Evolutionary conservation across 2,797 vertebrate genomes (phyloP), one percentile per base, ranked within the genome.

Genomic region (Mormyrops attenuatus): DNA sequence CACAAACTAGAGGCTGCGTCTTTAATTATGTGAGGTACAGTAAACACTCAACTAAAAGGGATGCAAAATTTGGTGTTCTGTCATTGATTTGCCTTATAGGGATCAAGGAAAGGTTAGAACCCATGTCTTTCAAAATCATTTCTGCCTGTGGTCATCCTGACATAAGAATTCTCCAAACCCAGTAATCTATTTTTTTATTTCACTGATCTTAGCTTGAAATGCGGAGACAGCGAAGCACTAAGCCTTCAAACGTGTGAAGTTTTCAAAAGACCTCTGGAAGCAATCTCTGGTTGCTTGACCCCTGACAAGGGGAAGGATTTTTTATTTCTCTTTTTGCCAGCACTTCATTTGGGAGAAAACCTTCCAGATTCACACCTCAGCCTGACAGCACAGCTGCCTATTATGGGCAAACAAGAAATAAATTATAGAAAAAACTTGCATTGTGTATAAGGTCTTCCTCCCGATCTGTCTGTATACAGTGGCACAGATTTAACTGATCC

Each of bases 271-370:
- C 95, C 95, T 95, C 95, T 93, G 95, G 95, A 95, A 95, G 95
- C 96, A 95, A 96, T 96, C 95, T 95, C 95, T 93, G 95, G 93
- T 95, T 95, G 95, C 92, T 94, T 96, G 96, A 96, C 96, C 96
- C 94, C 93, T 96, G 95, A 95, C 95, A 95, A 94, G 91, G 94
- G 9, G 92, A 91, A 94, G 94, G 30, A 52, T 87, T 94, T 93
- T 95, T 95, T 95, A 95, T 95, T 94, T 93, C 94, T 94, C 93
- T 92, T 93, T 97, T 96, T 96, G 96, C 96, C 96, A 95, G 96
- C 96, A 97, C 97, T 98, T 97, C 97, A 97, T 98, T 97, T 97
- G 96, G 96, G 96, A 96, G 95, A 96, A 97, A 97, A 97, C 96
- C 97, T 97, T 96, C 96, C 96, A 97, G 96, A 97, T 97, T 97